Conservation (phyloP, 2,888 invertebrate genomes). For the Lycophotia porphyrea region DNA sequence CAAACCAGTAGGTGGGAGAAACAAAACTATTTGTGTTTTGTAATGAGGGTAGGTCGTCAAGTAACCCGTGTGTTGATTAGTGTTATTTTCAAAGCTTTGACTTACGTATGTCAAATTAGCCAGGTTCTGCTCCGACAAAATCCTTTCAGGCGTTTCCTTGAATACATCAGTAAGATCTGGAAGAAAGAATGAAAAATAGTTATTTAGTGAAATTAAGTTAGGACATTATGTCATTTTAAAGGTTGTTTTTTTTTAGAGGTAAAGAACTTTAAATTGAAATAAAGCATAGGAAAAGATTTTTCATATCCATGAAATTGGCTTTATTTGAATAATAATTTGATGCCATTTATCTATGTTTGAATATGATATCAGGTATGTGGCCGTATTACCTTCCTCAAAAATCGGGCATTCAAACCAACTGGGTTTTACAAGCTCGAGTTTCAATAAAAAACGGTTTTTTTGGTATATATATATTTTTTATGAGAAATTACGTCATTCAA, state of each 20-base stretch:
- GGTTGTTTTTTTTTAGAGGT: neutral
- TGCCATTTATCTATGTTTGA: too few species aligned
- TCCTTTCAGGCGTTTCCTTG: slow-evolving; percentile 78
- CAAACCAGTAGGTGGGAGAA: neutral
- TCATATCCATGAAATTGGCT: neutral
- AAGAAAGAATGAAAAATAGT: slow-evolving; percentile 51
- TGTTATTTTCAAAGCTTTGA: slow-evolving; percentile 36
- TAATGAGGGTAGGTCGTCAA: neutral
- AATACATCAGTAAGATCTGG: slow-evolving; percentile 79
- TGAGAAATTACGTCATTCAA: too few species aligned
- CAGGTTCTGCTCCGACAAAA: slow-evolving; percentile 81
- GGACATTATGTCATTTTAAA: neutral
- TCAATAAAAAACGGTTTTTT: neutral
- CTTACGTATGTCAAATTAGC: slow-evolving; percentile 80
- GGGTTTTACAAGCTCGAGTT: neutral
- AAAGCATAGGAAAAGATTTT: neutral
- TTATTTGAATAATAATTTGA: neutral
- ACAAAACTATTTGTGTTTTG: neutral
- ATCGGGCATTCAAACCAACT: neutral
- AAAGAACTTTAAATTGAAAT: neutral
- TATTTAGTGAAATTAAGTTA: neutral
- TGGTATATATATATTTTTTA: too few species aligned
- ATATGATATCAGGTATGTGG: too few species aligned
- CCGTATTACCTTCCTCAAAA: neutral
- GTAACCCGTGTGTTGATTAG: neutral